These are phyloP conservation scores for Chouioia cunea DNA, from an alignment of 2,888 invertebrate species.

Conservation along the genomic window DNA sequence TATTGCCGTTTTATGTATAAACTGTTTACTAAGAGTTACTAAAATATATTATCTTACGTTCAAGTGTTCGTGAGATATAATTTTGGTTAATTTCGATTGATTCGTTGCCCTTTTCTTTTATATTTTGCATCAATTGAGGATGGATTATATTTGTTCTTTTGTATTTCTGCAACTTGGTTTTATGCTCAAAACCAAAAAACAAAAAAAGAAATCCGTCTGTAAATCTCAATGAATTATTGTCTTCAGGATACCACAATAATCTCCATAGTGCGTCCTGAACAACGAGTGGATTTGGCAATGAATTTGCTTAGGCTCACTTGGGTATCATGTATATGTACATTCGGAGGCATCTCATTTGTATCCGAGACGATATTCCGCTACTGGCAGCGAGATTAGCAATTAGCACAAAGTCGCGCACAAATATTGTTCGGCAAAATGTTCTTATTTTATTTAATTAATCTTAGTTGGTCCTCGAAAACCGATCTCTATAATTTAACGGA, in stretches of 20 bases:
- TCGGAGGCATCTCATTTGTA: neutral
- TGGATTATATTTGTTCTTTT: neutral
- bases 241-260: neutral
- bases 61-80: neutral
- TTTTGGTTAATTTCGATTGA: conserved; percentile 1
- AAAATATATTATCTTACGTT: conserved; percentile 10
- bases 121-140: no score
- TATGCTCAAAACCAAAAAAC: neutral
- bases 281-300: conserved; percentile 14
- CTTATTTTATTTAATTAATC: conserved; percentile 4
- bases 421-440: conserved; percentile 2
- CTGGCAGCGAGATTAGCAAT: conserved; percentile 29
- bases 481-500: conserved; percentile 49
- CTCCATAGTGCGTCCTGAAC: neutral
- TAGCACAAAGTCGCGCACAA: neutral
- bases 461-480: conserved; percentile 14
- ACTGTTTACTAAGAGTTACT: neutral
- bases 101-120: conserved; percentile 23
- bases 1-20: no score
- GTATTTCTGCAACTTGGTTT: neutral
- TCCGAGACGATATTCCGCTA: neutral
- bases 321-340: conserved; percentile 1
- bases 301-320: conserved; percentile 25
- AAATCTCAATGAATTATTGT: neutral
- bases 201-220: neutral